Evolutionary conservation across 2,888 invertebrate species (phyloP).

Genomic region (Drosophila austrosaltans): DNA sequence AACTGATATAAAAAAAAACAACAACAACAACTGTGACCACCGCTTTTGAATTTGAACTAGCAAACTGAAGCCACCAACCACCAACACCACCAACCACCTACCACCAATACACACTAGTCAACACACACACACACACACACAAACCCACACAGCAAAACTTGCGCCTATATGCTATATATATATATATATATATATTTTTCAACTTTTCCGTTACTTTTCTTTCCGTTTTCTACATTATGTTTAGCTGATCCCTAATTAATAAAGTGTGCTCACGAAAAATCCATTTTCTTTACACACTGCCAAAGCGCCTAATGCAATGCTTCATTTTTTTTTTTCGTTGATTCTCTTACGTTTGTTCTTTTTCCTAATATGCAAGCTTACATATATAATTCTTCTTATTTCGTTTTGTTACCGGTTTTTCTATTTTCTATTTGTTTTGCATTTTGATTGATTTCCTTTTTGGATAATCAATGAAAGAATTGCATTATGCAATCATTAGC

Average conservation of each 20-base stretch:
- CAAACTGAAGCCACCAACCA: slow-evolving; percentile 34
- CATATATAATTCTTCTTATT: slow-evolving; percentile 30
- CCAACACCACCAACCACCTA: slow-evolving; percentile 22
- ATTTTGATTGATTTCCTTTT: slow-evolving; percentile 68
- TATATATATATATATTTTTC: slow-evolving; percentile 18
- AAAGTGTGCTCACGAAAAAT: slow-evolving; percentile 15
- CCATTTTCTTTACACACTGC: slow-evolving; percentile 19
- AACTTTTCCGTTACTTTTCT: slow-evolving; percentile 11
- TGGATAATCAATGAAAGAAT: slow-evolving; percentile 20
- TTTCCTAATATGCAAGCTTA: slow-evolving; percentile 33
- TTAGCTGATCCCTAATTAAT: slow-evolving; percentile 8
- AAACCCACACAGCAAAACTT: slow-evolving; percentile 14
- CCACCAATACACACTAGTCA: slow-evolving; percentile 22
- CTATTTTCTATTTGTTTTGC: slow-evolving; percentile 52
- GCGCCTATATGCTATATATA: slow-evolving; percentile 47
- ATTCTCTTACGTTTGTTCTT: slow-evolving; percentile 3
- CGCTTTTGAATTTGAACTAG: slow-evolving; percentile 56
- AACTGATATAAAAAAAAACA: slow-evolving; percentile 10
- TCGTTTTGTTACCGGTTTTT: slow-evolving; percentile 36
- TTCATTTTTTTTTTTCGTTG: slow-evolving; percentile 11
- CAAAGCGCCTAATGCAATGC: slow-evolving; percentile 23
- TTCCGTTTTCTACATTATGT: slow-evolving; percentile 21
- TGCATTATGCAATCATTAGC: slow-evolving; percentile 26
- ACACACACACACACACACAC: slow-evolving; percentile 7
- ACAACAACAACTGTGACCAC: slow-evolving; percentile 60